Evolutionary conservation across 53 echinoderm and acorn worm genomes (phyloP), one percentile per base, ranked within the genome.

Genomic region (Holothuria scabra): DNA sequence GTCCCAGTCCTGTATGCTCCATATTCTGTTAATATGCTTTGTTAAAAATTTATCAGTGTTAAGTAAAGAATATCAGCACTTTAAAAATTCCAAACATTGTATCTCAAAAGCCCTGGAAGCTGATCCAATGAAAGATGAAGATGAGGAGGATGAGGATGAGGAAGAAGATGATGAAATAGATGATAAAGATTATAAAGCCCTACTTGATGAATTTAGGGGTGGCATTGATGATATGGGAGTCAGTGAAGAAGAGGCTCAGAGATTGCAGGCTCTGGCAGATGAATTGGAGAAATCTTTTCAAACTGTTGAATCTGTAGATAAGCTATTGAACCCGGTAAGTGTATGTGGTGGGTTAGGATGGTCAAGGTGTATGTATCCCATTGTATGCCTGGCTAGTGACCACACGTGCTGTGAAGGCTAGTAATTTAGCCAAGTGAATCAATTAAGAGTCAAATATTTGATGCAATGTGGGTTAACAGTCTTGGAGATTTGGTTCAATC

Each of bases 241-340:
- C 59, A 85, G 78, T 81, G 56, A 68, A 10, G 87, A 72, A 4
- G 91, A 91, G 80, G 91, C 82, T 24, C 81, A 56, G 38, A 23
- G 87, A 55, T 72, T 94, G 29, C n/a, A 29, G 18, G 81, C 81
- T 56, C 65, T 93, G 32, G 68, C 87, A 9, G 78, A 93, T 35
- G 86, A 82, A 57, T 38, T 91, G 31, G 83, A 91, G 66, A 76
- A 75, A 13, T 83, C 91, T 12, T 89, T 91, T 63, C 31, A 84
- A 24, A 65, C 87, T 59, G 63, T 94, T n/a, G 90, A 94, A 3
- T 80, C 83, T 0, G 86, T 94, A 64, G 91, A 91, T 29, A 79
- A 80, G 23, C 67, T 91, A 21, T 37, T 94, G 16, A 80, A 83
- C 3, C 85, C 66, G 62, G 72, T 72, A 28, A 46, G 46, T 72